Evolutionary conservation across 2,113 vertebrate genomes (phyloP).

Genomic region (Kryptolebias marmoratus): DNA sequence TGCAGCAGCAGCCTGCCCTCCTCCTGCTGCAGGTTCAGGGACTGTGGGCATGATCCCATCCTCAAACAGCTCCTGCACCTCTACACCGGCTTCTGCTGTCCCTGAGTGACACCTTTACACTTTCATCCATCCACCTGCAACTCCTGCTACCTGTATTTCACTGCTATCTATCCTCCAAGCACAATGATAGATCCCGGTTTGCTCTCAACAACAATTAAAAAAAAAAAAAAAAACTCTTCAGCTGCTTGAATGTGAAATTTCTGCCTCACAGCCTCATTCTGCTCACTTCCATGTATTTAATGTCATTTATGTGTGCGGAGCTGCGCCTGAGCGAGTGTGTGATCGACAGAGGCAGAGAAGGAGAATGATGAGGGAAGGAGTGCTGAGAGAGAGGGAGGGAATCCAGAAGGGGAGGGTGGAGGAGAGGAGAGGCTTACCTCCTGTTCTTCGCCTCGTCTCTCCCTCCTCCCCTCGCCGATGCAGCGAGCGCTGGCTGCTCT

Average conservation of each 20-base stretch:
- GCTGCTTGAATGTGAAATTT: constrained; percentile 39
- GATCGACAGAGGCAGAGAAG: constrained; percentile 53
- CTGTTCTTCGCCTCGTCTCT: constrained; percentile 64
- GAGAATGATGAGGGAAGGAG: constrained; percentile 58
- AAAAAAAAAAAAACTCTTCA: constrained; percentile 10
- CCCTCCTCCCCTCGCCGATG: constrained; percentile 71
- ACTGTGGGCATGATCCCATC: constrained; percentile 87
- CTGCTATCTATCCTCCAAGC: constrained; percentile 41
- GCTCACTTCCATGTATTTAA: constrained; percentile 61
- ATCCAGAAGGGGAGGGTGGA: constrained; percentile 39
- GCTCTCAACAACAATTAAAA: neutral
- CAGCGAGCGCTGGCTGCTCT: constrained; percentile 83
- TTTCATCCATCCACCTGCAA: constrained; percentile 50
- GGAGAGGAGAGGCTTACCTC: constrained; percentile 78
- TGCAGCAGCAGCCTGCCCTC: constrained; percentile 81
- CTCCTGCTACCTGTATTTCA: constrained; percentile 40
- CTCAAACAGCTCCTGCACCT: constrained; percentile 64
- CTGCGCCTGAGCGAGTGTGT: constrained; percentile 73
- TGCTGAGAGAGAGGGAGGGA: constrained; percentile 45
- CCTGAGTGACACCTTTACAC: constrained; percentile 63
- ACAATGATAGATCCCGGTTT: constrained; percentile 24
- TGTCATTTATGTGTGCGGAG: constrained; percentile 76
- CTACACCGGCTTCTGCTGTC: constrained; percentile 67
- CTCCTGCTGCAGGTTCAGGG: constrained; percentile 79
- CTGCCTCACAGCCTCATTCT: constrained; percentile 53